phyloP scores from a whole-genome alignment of 2,113 vertebrate species.

The Psittacula cyanocephala region DNA sequence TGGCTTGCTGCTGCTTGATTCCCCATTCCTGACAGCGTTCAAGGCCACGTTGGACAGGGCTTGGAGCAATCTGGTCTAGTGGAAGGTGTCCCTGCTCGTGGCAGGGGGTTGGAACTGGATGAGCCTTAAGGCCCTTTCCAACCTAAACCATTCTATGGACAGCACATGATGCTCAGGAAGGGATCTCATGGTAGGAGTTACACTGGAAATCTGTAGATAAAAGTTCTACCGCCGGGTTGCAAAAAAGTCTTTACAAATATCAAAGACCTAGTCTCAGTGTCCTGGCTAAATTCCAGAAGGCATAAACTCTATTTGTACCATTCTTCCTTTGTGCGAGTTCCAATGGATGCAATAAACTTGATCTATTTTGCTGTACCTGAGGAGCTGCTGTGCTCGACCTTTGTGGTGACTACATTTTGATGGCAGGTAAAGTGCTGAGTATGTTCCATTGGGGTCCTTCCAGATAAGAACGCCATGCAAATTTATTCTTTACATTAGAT shows the following conservation, averaged over 20 bases:
- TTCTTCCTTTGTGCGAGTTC: neutral
- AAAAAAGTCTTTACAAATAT: neutral
- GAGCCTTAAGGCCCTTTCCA: neutral
- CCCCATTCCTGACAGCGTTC: neutral
- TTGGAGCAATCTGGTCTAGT: neutral
- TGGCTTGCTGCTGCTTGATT: neutral
- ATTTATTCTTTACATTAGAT: neutral
- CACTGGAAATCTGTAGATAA: neutral
- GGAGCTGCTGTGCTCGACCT: neutral
- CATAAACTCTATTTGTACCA: neutral
- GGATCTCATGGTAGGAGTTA: neutral
- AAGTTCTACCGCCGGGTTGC: neutral
- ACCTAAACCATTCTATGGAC: neutral
- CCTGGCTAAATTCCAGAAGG: neutral
- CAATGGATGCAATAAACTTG: neutral
- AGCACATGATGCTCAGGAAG: neutral
- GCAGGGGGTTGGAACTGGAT: neutral
- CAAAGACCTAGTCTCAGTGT: neutral
- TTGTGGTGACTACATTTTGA: rapidly evolving
- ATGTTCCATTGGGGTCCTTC: neutral
- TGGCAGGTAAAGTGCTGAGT: neutral
- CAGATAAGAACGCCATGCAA: neutral
- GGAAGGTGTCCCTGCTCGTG: neutral
- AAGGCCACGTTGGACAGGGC: neutral
- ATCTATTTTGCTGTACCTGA: neutral